These are phyloP conservation scores for Lagopus muta DNA, from an alignment of 2,113 vertebrate species.

Conservation along the genomic window DNA sequence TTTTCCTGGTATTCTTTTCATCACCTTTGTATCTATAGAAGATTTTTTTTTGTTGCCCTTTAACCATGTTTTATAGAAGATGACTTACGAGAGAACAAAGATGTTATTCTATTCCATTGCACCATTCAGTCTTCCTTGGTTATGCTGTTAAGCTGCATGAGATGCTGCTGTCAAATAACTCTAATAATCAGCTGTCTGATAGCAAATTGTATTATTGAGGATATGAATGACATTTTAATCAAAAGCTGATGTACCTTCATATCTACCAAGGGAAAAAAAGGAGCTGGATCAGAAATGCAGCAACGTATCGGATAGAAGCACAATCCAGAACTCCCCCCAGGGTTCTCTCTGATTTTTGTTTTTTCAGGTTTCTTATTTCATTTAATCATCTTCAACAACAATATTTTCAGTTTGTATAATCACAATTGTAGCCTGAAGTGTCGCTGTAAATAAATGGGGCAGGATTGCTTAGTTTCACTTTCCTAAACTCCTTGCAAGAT, in stretches of 20 bases:
- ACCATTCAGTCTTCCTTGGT: neutral
- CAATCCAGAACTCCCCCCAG: neutral
- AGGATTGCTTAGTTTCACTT: rapidly evolving
- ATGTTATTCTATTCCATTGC: neutral
- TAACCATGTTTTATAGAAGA: neutral
- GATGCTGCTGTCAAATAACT: neutral
- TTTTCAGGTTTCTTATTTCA: neutral
- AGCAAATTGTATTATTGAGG: neutral
- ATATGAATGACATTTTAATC: neutral
- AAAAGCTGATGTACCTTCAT: neutral
- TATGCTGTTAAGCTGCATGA: neutral
- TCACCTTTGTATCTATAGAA: neutral
- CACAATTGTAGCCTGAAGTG: neutral
- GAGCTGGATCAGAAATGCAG: neutral
- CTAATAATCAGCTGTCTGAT: neutral
- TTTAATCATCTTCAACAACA: neutral
- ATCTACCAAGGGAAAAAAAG: neutral
- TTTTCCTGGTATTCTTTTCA: neutral
- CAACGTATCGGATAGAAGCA: neutral
- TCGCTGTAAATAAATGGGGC: neutral
- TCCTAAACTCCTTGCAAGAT: neutral
- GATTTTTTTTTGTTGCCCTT: neutral
- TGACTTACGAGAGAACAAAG: neutral
- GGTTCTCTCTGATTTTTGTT: neutral
- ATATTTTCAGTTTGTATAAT: neutral